Evolutionary conservation across 2,797 vertebrate species (phyloP).

Genomic region (Botia almorhae): DNA sequence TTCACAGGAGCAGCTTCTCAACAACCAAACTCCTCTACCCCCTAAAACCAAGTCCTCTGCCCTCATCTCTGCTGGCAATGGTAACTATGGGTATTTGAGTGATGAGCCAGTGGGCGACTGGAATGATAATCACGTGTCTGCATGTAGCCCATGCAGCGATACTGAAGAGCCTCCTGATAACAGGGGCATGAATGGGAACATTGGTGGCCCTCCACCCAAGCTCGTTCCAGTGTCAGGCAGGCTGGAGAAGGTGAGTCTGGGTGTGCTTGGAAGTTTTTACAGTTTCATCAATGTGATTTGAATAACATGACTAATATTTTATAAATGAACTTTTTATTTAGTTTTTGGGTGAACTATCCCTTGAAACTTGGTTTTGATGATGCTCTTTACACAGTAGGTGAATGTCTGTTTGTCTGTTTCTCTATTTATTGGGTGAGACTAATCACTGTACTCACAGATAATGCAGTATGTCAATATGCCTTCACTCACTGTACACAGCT

Average conservation of each 20-base stretch:
- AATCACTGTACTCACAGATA: constrained; percentile 61
- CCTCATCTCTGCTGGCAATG: constrained; percentile 62
- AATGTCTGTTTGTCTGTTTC: constrained; percentile 46
- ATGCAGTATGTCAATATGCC: constrained; percentile 63
- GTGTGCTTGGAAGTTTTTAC: not conserved
- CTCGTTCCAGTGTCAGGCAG: constrained; percentile 94
- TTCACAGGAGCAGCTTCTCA: constrained; percentile 84
- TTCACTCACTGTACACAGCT: constrained; percentile 59
- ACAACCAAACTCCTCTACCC: constrained; percentile 78
- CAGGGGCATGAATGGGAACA: constrained; percentile 80
- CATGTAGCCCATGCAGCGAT: constrained; percentile 87
- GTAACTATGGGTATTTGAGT: constrained; percentile 79
- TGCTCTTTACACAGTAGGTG: not conserved
- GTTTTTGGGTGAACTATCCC: not conserved
- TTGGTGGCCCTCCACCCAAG: constrained; percentile 92
- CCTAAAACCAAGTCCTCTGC: constrained; percentile 79
- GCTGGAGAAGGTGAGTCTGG: constrained; percentile 89
- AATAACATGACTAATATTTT: too few species aligned
- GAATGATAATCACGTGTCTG: constrained; percentile 82
- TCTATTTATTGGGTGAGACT: constrained; percentile 62
- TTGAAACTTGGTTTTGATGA: constrained; percentile 10
- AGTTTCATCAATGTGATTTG: not conserved
- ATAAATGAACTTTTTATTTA: too few species aligned
- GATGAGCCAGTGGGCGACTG: constrained; percentile 86
- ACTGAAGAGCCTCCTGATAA: constrained; percentile 85